Base-by-base conservation (phyloP, 2,797 vertebrate species). In the Clamator glandarius region DNA sequence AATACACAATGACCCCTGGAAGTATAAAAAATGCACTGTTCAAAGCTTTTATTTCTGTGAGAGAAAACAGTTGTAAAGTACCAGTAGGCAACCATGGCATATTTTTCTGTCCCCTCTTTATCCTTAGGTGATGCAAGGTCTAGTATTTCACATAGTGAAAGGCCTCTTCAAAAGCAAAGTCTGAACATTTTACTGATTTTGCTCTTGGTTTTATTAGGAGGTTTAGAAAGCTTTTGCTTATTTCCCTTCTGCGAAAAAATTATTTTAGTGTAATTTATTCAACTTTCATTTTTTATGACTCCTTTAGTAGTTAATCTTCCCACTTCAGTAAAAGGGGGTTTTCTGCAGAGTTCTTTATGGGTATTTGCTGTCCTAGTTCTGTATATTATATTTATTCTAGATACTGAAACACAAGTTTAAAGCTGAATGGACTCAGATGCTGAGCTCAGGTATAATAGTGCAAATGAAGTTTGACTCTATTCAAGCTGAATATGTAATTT, bases 41-140 rank as follows among this genome's bases (percentile, higher is more conserved):
- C 20, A n/a, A 81, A 61, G 11, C 20, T 83, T 72, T 67, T 79
- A 52, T 17, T 73, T 62, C n/a, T 76, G 58, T 3, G 6, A 76
- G 75, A 55, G 33, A 51, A 69, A 72, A 36, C 35, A 46, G 23
- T 16, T 78, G 26, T 25, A 25, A 94, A 68, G 52, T 74, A 70
- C 46, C 57, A 23, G 15, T 68, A 59, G 62, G 28, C 26, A 76
- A 61, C 6, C 3, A 39, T 0, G 0, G 9, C 18, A 31, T 46
- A 10, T 24, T 58, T 59, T 89, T 72, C 31, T 50, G 9, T 52
- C 11, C 7, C 15, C 23, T 70, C 48, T 84, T 75, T 41, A 39
- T n/a, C 36, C n/a, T 61, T 51, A 1, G 1, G 21, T 74, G 39
- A 75, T 41, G 51, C 15, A 61, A 52, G 28, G 33, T 33, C 7